Conservation (phyloP, 2,797 vertebrate genomes). For the Ficedula albicollis region DNA sequence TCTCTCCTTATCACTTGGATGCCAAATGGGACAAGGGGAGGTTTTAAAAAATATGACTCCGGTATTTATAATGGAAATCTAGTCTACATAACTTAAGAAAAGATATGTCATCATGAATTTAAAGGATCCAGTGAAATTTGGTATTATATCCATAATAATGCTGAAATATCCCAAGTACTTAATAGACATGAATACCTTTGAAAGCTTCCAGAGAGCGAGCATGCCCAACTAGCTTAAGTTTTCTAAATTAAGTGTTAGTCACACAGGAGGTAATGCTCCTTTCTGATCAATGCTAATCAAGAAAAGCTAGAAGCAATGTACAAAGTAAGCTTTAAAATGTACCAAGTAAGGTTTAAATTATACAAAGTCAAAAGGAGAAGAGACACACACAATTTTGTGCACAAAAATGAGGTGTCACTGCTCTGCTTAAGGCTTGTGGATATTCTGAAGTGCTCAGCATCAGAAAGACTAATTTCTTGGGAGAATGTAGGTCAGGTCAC, state of each 20-base stretch:
- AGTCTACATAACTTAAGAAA: neutral
- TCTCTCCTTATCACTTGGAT: neutral
- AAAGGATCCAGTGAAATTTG: neutral
- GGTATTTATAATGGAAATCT: neutral
- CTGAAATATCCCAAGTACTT: neutral
- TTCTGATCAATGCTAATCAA: neutral
- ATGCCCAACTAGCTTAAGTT: neutral
- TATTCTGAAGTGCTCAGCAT: neutral
- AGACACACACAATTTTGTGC: neutral
- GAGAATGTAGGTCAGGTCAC: neutral
- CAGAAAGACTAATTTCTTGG: neutral
- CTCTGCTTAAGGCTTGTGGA: neutral
- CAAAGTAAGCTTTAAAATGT: neutral
- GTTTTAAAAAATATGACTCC: neutral
- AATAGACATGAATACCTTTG: neutral
- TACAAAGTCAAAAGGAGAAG: neutral
- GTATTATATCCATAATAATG: neutral
- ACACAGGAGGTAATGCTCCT: neutral
- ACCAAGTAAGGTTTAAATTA: neutral
- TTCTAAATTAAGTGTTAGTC: neutral
- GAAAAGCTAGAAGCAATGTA: neutral
- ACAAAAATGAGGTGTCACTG: neutral
- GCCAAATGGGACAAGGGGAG: neutral
- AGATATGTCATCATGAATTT: neutral
- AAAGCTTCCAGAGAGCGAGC: neutral